Base-by-base conservation (phyloP, 2,113 vertebrate species). In the Lepus europaeus region DNA sequence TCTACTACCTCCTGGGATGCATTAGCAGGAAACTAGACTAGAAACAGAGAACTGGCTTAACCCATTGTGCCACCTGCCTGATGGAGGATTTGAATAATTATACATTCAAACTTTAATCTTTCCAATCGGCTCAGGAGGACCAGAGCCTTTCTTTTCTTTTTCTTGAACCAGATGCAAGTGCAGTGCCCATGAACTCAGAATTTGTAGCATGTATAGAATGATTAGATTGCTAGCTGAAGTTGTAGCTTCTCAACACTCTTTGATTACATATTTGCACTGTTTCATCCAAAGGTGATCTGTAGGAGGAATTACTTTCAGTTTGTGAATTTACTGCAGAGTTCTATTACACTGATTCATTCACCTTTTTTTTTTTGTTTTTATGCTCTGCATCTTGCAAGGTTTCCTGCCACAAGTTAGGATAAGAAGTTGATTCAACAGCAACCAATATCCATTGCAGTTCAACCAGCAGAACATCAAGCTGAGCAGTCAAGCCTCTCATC, bases 301-400 rank as follows among this genome's bases (percentile, higher is more conserved):
- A 56, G 76, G 61, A 76, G n/a, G 13, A 66, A 69, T 74, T 94
- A 14, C n/a, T 95, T 85, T 84, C 69, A 39, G 31, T 74, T 92
- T 86, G 68, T 89, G 63, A 73, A 79, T 95, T 95, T 53, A 31
- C 66, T 90, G 33, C 8, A 86, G 73, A n/a, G 20, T 51, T 93
- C 13, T 29, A 9, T 68, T 64, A 61, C 17, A 72, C 13, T 12
- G 51, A 84, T 10, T 81, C 6, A 36, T 20, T 90, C 77, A 56
- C 36, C n/a, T 6, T 66, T 49, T 36, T 36, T n/a, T 27, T 87
- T 90, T 78, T 77, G 23, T 86, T 82, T 90, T 59, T 13, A 6
- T 64, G 27, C 1, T 16, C 16, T 33, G 59, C 3, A 11, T 90
- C 9, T 83, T 20, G 22, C 4, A 92, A 72, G 64, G 87, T 76